A percentile compares a stretch with the other conserved stretches of the same genome.
These are phyloP conservation scores for Callionymus lyra DNA, from an alignment of 2,113 vertebrate genomes.

Conservation along the genomic window DNA sequence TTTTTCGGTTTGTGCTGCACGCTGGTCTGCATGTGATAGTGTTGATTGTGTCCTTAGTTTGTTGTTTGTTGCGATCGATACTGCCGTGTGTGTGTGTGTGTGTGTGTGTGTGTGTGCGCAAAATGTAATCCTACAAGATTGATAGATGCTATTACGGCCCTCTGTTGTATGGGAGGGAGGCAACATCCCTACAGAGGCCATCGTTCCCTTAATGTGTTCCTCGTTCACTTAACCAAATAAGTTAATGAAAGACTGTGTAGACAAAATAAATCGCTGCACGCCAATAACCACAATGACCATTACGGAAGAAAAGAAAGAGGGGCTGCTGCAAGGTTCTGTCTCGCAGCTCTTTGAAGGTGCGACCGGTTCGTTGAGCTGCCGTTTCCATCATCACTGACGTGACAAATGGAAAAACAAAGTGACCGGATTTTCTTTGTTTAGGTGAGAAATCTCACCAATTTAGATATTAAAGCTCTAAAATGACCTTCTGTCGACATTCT, in stretches of 20 bases:
- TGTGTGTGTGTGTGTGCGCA: constrained; percentile 21
- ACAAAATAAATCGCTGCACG: background rate
- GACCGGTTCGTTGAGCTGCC: too few relatives aligned
- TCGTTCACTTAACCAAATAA: constrained; percentile 3
- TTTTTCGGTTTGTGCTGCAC: constrained; percentile 14
- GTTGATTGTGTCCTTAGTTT: constrained; percentile 18
- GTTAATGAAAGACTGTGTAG: constrained; percentile 1
- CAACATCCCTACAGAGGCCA: background rate
- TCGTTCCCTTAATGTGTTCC: constrained; percentile 4
- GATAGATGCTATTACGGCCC: constrained; percentile 46
- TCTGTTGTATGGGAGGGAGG: constrained; percentile 7
- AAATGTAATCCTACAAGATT: constrained; percentile 51
- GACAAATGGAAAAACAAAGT: too few relatives aligned
- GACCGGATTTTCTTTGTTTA: too few relatives aligned
- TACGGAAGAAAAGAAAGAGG: too few relatives aligned
- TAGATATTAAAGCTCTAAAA: too few relatives aligned
- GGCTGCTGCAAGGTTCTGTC: too few relatives aligned
- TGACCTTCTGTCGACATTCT: too few relatives aligned
- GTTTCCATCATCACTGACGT: too few relatives aligned
- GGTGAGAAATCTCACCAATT: too few relatives aligned
- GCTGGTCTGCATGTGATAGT: constrained; percentile 21
- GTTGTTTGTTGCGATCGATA: constrained; percentile 43
- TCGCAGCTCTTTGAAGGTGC: too few relatives aligned
- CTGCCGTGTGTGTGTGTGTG: constrained; percentile 16
- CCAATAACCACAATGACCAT: too few relatives aligned